Conservation (phyloP, 1,140 invertebrate genomes). For the Drosophila nebulosa region DNA sequence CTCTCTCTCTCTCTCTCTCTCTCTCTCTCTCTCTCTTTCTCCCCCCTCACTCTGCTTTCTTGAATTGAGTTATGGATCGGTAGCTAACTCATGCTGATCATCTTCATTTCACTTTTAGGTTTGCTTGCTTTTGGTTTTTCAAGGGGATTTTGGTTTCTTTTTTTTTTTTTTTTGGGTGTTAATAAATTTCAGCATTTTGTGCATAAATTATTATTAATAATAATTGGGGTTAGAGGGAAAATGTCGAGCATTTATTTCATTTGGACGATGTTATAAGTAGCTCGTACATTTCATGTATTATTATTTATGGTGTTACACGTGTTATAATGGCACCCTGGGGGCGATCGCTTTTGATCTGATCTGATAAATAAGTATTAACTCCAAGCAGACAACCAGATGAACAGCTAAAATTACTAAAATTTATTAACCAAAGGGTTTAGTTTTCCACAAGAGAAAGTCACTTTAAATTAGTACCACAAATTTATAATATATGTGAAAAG, state of each 20-base stretch:
- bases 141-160: not conserved
- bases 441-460: not conserved
- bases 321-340: constrained; percentile 68
- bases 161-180: constrained; percentile 21
- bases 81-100: not conserved
- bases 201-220: constrained; percentile 70
- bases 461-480: not conserved
- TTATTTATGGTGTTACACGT: constrained; percentile 70
- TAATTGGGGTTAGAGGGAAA: constrained; percentile 42
- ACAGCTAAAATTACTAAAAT: constrained; percentile 3
- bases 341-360: not conserved
- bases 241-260: not conserved
- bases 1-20: not conserved
- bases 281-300: constrained; percentile 4
- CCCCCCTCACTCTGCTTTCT: no score
- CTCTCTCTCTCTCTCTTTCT: not conserved
- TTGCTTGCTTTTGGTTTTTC: not conserved
- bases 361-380: constrained; percentile 4
- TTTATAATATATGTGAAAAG: not conserved
- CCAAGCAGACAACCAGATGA: not conserved
- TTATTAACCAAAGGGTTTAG: not conserved
- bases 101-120: not conserved
- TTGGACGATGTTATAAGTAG: not conserved
- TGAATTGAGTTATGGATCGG: constrained; percentile 49
- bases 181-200: constrained; percentile 66